These are phyloP conservation scores for Pyrochroa serraticornis DNA, from an alignment of 2,888 invertebrate species.

Conservation along the genomic window DNA sequence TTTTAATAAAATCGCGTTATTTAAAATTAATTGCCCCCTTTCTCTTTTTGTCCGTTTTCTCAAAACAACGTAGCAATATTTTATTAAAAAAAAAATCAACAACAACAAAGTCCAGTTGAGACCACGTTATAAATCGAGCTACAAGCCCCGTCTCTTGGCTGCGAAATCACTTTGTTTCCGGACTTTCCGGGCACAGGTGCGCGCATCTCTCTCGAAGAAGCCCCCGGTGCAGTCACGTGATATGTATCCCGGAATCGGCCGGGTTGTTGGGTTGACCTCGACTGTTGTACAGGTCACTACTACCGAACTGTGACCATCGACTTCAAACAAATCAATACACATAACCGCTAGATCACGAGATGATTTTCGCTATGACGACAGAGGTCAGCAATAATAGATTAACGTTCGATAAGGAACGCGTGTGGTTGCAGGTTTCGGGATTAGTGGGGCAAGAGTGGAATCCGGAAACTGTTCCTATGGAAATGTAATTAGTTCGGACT, in stretches of 20 bases:
- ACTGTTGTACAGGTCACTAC: conserved; percentile 25
- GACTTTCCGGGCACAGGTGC: conserved; percentile 14
- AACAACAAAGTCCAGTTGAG: too few species aligned
- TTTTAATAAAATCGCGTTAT: too few species aligned
- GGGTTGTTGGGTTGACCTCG: conserved; percentile 24
- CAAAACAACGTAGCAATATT: too few species aligned
- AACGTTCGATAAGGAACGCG: background rate
- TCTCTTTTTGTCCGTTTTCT: too few species aligned
- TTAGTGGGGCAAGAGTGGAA: too few species aligned
- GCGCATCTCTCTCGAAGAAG: conserved; percentile 22
- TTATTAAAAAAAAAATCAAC: too few species aligned
- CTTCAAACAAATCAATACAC: conserved; percentile 33
- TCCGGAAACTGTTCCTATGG: too few species aligned
- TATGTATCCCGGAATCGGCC: conserved; percentile 17
- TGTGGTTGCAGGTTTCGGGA: too few species aligned
- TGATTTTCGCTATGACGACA: conserved; percentile 15
- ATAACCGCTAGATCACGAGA: conserved; percentile 24
- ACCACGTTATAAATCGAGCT: too few species aligned
- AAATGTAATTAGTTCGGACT: too few species aligned
- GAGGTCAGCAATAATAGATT: conserved; percentile 16
- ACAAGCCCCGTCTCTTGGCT: conserved; percentile 10
- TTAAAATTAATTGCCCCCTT: too few species aligned
- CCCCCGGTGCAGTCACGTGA: conserved; percentile 20
- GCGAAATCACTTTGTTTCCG: conserved; percentile 24
- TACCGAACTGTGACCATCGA: conserved; percentile 30